Percentiles rank a stretch among this genome's conserved stretches.
Evolutionary conservation across 37 sponge, comb jelly and placozoan genomes (phyloP).

Genomic region (Crambe crambe): DNA sequence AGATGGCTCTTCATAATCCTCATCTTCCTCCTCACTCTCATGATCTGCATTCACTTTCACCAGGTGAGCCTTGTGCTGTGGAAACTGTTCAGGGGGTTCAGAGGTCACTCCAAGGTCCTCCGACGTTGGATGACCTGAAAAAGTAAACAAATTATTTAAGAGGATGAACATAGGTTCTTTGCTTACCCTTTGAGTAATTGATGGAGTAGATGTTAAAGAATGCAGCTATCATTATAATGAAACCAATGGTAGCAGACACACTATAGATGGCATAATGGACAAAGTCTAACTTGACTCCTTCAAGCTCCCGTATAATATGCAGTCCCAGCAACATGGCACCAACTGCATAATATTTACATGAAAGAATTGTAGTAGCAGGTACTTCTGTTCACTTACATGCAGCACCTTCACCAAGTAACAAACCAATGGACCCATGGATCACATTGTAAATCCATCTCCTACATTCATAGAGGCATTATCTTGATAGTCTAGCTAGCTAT

Average conservation of each 20-base stretch:
- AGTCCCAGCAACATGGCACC: conserved; percentile 64
- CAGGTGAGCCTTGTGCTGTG: neutral
- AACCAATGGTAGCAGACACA: conserved; percentile 32
- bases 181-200: conserved; percentile 8
- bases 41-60: neutral
- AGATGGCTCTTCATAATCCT: neutral
- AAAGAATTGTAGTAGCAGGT: neutral
- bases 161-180: no score
- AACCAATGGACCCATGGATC: conserved; percentile 57
- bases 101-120: conserved; percentile 1
- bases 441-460: conserved; percentile 56
- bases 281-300: neutral
- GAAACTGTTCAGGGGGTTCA: conserved; percentile 2
- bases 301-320: conserved; percentile 26
- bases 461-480: neutral
- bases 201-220: conserved; percentile 87
- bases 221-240: conserved; percentile 72
- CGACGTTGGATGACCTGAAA: neutral
- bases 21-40: conserved; percentile 6
- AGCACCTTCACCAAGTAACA: conserved; percentile 6
- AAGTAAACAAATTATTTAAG: neutral
- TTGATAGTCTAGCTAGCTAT: neutral
- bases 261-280: conserved; percentile 38
- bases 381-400: conserved; percentile 15
- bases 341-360: conserved; percentile 3